Base-by-base conservation (phyloP, 2,797 vertebrate genomes). In the Halcyon smyrnensis region DNA sequence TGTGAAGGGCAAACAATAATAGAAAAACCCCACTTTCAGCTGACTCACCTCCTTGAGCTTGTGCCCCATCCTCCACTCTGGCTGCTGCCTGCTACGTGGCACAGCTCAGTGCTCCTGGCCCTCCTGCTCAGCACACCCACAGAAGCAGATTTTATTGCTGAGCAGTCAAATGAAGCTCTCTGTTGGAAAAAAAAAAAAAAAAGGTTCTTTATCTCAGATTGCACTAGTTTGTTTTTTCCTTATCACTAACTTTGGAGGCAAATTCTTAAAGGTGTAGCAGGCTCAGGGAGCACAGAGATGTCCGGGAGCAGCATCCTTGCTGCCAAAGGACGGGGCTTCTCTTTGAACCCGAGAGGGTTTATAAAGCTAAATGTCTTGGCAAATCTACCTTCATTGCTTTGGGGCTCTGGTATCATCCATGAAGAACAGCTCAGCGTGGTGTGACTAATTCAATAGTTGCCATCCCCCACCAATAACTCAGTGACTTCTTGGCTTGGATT, bases 261-360 rank as follows among this genome's bases (percentile, higher is more conserved):
- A 25, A 53, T 8, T 9, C 56, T 95, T 92, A 87, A 93, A 92
- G 89, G 68, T 56, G 30, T 2, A 79, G 78, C 60, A 41, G 65
- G 32, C 41, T 63, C 3, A 8, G 68, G 36, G 50, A 78, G 45
- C 3, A 5, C 45, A 30, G 82, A 1, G 9, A 8, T 48, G 14
- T 39, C 17, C 0, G 0, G 69, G 57, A 64, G 45, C 34, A 71
- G 45, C 54, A 48, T 18, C 23, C 64, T 75, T 1, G 1, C 28
- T 60, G 65, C 39, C 0, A 0, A 51, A 70, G 76, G 50, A 56
- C 28, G 23, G 16, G 37, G 48, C 5, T 93, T 48, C 30, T 56
- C 53, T 51, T 32, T 54, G 54, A 59, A 28, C 1, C 37, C 37
- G 5, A 12, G 32, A 13, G 25, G 15, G 45, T 62, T 11, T 11